Base-by-base conservation (phyloP, 1,140 invertebrate genomes). In the Forficula auricularia region DNA sequence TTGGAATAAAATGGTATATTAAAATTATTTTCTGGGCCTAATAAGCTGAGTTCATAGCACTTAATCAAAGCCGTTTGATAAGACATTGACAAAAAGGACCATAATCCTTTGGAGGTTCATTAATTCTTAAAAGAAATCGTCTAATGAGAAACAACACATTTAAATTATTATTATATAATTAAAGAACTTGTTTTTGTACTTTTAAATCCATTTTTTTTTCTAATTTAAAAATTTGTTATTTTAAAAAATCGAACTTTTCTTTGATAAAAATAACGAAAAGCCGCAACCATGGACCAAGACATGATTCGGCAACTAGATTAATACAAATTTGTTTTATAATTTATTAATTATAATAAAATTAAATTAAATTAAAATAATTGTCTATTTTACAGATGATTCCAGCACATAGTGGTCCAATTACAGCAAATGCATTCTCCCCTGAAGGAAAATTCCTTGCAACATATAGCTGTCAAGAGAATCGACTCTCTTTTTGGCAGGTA, bases 401-500 rank as follows among this genome's bases (percentile, higher is more conserved):
- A 18, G 91, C 90, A 0, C 92, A 98, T 65, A 72, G 70, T 37
- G 70, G 78, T 15, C 71, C 89, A 2, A 80, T 98, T 3, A 92
- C 89, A 10, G 91, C 91, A 0, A 75, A 87, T 53, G 78, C 87
- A 22, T 97, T 98, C 66, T 92, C 89, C 49, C 87, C 90, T 1
- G 95, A 99, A 65, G 94, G 94, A 20, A 95, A 98, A 59, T 94
- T 83, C 59, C 71, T 99, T 37, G 91, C 91, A 8, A 92, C 90
- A 8, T 98, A 96, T 63, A 88, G 89, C 22, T 84, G 85, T 49
- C 64, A 74, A n/a, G 95, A 99, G 62, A 94, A 94, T 60, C 80
- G 89, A 53, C 72, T 99, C 19, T 90, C 80, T 45, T 98, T 99
- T 64, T 99, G 94, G 92, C 92, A 98, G 75, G 94, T 90, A 53